Conservation (phyloP, 2,797 vertebrate genomes). For the Stomatorhinus walkeri region DNA sequence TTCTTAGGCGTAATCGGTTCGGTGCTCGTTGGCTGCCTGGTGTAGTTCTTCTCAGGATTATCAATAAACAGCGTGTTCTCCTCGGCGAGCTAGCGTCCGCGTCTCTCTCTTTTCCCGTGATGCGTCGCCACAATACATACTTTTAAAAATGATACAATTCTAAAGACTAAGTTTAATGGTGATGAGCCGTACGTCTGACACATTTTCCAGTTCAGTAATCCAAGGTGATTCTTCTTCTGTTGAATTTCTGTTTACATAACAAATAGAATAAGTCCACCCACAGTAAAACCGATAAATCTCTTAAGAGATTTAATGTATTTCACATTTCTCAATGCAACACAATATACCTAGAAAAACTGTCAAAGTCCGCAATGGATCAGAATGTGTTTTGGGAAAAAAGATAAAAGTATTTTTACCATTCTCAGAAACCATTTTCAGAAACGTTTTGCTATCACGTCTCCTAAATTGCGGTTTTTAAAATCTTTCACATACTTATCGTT, state of each 20-base stretch:
- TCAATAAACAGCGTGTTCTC: neutral
- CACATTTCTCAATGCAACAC: neutral
- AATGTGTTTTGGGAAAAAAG: neutral
- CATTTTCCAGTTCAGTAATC: neutral
- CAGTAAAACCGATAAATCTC: neutral
- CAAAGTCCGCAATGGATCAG: neutral
- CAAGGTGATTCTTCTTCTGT: neutral
- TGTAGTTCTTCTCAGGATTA: neutral
- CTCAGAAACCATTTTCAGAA: neutral
- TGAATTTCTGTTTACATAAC: neutral
- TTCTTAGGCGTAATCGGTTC: neutral
- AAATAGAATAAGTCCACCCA: neutral
- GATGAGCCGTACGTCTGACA: neutral
- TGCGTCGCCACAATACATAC: neutral
- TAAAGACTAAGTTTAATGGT: neutral
- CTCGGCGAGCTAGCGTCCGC: neutral
- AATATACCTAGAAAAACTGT: neutral
- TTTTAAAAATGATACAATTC: neutral
- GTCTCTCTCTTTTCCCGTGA: neutral
- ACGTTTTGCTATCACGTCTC: neutral
- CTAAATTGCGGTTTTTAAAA: neutral
- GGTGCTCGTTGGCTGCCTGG: neutral
- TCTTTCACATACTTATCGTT: slow-evolving; percentile 12
- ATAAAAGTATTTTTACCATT: neutral
- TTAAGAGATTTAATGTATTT: neutral